Evolutionary conservation across 2,797 vertebrate genomes (phyloP), one percentile per base, ranked within the genome.

Genomic region (Helostoma temminkii): DNA sequence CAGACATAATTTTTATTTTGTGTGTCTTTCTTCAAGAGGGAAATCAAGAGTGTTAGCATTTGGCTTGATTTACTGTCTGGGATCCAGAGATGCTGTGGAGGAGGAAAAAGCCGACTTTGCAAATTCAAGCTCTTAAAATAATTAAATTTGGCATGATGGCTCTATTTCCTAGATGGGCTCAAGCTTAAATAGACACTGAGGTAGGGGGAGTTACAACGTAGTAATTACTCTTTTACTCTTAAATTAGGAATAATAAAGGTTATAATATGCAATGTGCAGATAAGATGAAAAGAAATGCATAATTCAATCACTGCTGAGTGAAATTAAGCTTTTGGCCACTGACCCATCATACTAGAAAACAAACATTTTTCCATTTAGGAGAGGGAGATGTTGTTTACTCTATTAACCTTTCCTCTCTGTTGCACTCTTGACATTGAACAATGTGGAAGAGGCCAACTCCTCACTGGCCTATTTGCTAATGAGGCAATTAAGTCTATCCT

Each of bases 401-500:
- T 77, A 89, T 92, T 92, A 93, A 91, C 91, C 93, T 93, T 93
- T 91, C 88, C 88, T 89, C 91, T 87, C 68, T 66, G 82, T 85
- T 89, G 90, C 91, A 88, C 91, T 81, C 81, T 88, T 93, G 92
- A 93, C 92, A 90, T 93, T 92, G 91, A 93, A 87, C 90, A 90
- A 85, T 90, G 89, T 87, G 82, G 77, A 93, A 79, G 85, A 86
- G 74, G 88, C 84, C 48, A 65, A 82, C 81, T 93, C 84, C 76
- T 89, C 47, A 24, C 78, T 73, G 83, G 87, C 86, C 87, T 78
- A 85, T 89, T 91, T 89, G 86, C 90, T 94, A 95, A 94, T 92
- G 92, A 94, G 91, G 89, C 91, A 92, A 93, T 94, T 93, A 93
- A 93, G 89, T 86, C 82, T 82, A 67, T 87, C 90, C 88, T 92